Base-by-base conservation (phyloP, 1,140 invertebrate species). In the Drosophila bocqueti region DNA sequence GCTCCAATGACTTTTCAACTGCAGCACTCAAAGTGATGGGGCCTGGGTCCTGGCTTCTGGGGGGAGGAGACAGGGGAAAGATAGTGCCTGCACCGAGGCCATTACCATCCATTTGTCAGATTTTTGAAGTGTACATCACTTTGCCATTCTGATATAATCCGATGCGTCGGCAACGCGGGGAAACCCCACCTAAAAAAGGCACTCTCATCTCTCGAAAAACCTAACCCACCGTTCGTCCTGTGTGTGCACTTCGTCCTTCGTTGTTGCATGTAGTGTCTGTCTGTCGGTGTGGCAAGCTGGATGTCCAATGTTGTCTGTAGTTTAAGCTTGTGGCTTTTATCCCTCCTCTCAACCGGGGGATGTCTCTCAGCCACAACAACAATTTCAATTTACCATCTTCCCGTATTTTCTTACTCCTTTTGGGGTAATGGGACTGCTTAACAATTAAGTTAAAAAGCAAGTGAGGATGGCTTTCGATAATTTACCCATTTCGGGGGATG, bases 121-220 rank as follows among this genome's bases (percentile, higher is more conserved):
- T 68, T 76, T 80, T 75, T 81, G 58, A 60, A 69, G 71, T 61
- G 65, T 54, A 72, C 79, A 77, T 64, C 80, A 50, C 80, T 78
- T 62, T 73, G 74, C 34, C 73, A 73, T 73, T 63, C 78, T 55
- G 65, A 82, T 66, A 73, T 78, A 67, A 82, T 82, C 67, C 72
- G 66, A 59, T 79, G 57, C 76, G 50, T 59, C 42, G 46, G 58
- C 29, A 42, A 31, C 16, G 34, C 15, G 24, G 36, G 18, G 5
- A 10, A 50, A 47, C 15, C 34, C 34, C 18, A 34, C n/a, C 50
- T 45, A 58, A 72, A 72, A 67, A 69, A 49, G 49, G 57, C 73
- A 67, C 63, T 66, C 29, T 65, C 54, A 42, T 72, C 45, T 26
- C 40, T 21, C 21, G 46, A 42, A 50, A 59, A 38, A 36, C 40